Evolutionary conservation across 2,888 invertebrate species (phyloP), one percentile per base, ranked within the genome.

Genomic region (Agrochola lychnidis): DNA sequence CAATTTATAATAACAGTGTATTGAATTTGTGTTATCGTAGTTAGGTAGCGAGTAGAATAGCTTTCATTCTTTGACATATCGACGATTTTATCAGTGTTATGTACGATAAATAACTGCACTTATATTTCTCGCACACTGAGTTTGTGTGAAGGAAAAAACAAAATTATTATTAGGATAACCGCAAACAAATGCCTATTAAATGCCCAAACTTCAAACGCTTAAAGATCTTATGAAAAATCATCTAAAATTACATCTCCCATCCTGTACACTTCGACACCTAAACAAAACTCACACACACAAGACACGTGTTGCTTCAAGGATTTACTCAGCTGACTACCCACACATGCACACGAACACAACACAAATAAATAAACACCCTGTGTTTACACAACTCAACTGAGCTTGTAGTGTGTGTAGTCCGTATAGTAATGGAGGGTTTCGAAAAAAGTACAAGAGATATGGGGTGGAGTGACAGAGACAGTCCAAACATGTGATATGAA

Each of bases 241-340:
- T 87, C 87, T 88, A 86, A 88, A 88, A 87, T 87, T 88, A 88
- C 86, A 83, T 85, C 88, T 82, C 76, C 76, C 87, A 81, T 89
- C 87, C 83, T 78, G 80, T 84, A 79, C 84, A 88, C 87, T 88
- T 89, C 90, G 87, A 79, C 86, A 88, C 88, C 90, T 90, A 91
- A 91, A 90, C 90, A 91, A 90, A 85, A 86, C 87, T 53, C 73
- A 82, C 90, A 88, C 86, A 89, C 89, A 88, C 87, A 84, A 86
- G 78, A 85, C 90, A 92, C 91, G 90, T 90, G 91, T 92, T 91
- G 90, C 91, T 88, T 84, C 87, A 89, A 89, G 82, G 89, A 91
- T 91, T 89, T 90, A 91, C 93, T 90, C 95, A 95, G 95, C 95
- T 95, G 95, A 95, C 94, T 93, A 92, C 95, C 70, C 94, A 93